A percentile compares a stretch with the other conserved stretches of the same genome.
These are phyloP conservation scores for Triplophysa yarkandensis DNA, from an alignment of 2,797 vertebrate genomes.

Conservation along the genomic window DNA sequence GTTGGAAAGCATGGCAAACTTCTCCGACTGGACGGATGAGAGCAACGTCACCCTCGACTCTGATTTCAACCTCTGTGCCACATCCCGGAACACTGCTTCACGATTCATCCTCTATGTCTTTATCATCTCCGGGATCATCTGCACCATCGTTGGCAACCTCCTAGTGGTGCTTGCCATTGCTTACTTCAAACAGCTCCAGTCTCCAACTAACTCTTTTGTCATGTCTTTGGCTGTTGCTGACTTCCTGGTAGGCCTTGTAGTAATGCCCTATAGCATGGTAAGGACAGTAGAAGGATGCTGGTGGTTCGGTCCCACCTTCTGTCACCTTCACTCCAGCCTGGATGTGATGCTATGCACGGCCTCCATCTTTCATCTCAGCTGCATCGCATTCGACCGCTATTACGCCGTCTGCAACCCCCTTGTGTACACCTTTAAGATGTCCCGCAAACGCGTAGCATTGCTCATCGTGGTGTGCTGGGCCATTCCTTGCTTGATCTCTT, in stretches of 20 bases:
- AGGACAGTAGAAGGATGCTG: constrained; percentile 82
- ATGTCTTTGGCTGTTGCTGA: constrained; percentile 81
- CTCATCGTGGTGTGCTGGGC: constrained; percentile 78
- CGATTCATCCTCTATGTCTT: constrained; percentile 70
- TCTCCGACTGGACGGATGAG: constrained; percentile 51
- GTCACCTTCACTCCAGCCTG: constrained; percentile 80
- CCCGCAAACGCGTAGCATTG: constrained; percentile 65
- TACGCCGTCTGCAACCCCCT: constrained; percentile 80
- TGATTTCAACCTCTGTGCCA: constrained; percentile 62
- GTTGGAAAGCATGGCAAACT: constrained; percentile 70
- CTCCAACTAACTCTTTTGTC: constrained; percentile 80
- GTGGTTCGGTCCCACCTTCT: constrained; percentile 79
- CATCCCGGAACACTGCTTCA: constrained; percentile 60
- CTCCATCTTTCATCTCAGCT: constrained; percentile 84
- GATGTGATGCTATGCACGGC: constrained; percentile 85
- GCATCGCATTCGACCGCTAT: constrained; percentile 82
- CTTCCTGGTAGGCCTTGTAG: constrained; percentile 79
- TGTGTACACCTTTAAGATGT: constrained; percentile 79
- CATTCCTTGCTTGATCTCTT: constrained; percentile 77
- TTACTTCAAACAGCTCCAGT: constrained; percentile 82
- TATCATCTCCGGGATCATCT: constrained; percentile 69
- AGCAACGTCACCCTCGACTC: constrained; percentile 64
- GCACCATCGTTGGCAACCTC: constrained; percentile 81
- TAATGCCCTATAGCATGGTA: constrained; percentile 84
- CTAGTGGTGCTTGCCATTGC: constrained; percentile 79